phyloP scores from a whole-genome alignment of 2,797 vertebrate genomes.

The Zalophus californianus region DNA sequence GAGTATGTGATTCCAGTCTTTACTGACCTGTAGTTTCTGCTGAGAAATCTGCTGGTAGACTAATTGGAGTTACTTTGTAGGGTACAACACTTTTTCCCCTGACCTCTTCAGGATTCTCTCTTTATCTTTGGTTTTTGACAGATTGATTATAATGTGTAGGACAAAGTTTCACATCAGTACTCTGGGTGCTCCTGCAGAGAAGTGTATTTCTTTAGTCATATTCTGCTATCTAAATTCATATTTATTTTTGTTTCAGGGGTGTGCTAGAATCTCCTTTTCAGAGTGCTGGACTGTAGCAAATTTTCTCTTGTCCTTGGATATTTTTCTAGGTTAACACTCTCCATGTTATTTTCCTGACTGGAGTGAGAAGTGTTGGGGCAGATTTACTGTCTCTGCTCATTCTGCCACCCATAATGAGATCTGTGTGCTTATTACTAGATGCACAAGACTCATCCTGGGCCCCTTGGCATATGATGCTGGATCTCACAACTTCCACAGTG shows the following conservation, averaged over 20 bases:
- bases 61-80: neutral
- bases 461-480: neutral
- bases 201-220: neutral
- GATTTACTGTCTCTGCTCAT: neutral
- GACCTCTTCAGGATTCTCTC: neutral
- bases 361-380: neutral
- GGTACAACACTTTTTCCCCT: neutral
- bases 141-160: neutral
- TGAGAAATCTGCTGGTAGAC: neutral
- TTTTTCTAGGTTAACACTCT: neutral
- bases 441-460: neutral
- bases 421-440: neutral
- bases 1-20: neutral
- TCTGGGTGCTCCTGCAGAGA: neutral
- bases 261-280: neutral
- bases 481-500: neutral
- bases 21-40: neutral
- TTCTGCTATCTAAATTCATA: neutral
- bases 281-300: neutral
- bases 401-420: neutral
- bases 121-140: neutral
- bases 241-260: neutral
- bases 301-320: neutral
- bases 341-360: neutral
- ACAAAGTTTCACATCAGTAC: neutral